phyloP scores from a whole-genome alignment of 1,140 invertebrate genomes.

The Drosophila littoralis region DNA sequence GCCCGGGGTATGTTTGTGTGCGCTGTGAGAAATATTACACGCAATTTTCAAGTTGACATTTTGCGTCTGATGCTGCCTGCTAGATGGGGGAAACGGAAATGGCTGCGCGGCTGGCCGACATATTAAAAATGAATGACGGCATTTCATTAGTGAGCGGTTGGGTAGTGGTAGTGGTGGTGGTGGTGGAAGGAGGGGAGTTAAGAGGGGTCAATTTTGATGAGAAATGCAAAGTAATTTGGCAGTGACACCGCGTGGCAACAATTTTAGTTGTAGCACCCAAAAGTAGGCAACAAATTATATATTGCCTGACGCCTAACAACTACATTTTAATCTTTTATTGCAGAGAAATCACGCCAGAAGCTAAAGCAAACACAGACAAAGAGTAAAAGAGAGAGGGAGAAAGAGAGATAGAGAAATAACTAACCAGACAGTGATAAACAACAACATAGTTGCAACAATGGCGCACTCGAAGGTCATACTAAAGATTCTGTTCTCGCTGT shows the following conservation, averaged over 20 bases:
- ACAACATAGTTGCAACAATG: conserved; percentile 47
- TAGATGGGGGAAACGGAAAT: conserved; percentile 42
- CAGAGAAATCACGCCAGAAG: not conserved
- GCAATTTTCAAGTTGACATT: conserved; percentile 52
- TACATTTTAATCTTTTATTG: not conserved
- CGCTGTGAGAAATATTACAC: conserved; percentile 59
- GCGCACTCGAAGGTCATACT: conserved; percentile 81
- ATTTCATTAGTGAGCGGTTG: conserved; percentile 30
- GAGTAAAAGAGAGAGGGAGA: not conserved
- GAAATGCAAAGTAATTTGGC: conserved; percentile 50
- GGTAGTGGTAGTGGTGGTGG: too few species aligned
- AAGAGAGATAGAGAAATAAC: not conserved
- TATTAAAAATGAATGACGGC: conserved; percentile 60
- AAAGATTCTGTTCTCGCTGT: conserved; percentile 82
- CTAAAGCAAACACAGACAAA: not conserved
- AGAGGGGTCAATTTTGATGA: conserved; percentile 20
- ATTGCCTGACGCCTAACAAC: conserved; percentile 1
- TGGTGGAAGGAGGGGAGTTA: too few species aligned
- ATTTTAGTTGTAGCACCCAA: conserved; percentile 16
- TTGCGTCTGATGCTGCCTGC: conserved; percentile 12
- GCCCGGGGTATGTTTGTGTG: not conserved
- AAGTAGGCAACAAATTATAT: conserved; percentile 26
- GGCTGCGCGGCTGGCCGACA: conserved; percentile 42
- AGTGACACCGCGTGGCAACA: conserved; percentile 4
- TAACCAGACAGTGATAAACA: not conserved